phyloP scores from a whole-genome alignment of 2,888 invertebrate genomes.

The Macaria notata region DNA sequence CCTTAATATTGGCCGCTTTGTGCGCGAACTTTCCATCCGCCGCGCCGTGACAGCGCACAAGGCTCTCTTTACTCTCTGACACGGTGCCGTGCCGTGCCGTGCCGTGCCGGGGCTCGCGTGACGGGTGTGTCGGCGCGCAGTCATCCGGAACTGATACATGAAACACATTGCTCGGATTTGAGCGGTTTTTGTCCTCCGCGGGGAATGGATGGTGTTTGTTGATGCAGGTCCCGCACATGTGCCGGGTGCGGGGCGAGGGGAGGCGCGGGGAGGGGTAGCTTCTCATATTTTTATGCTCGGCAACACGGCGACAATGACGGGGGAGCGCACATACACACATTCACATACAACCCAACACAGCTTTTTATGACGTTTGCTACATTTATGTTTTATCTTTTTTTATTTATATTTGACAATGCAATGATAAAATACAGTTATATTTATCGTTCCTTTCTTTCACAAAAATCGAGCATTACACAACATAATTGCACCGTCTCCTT shows the following conservation, averaged over 20 bases:
- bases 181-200: slow-evolving; percentile 19
- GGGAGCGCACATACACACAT: too few relatives aligned
- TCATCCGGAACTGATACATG: slow-evolving; percentile 17
- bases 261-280: not conserved
- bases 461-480: too few relatives aligned
- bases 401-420: too few relatives aligned
- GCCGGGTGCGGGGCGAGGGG: not conserved
- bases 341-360: too few relatives aligned
- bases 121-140: slow-evolving; percentile 33
- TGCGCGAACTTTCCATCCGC: slow-evolving; percentile 8
- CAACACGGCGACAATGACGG: too few relatives aligned
- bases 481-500: too few relatives aligned
- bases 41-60: not conserved
- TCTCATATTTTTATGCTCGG: not conserved
- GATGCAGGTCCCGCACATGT: slow-evolving; percentile 1
- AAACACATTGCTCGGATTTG: slow-evolving; percentile 4
- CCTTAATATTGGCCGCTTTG: slow-evolving; percentile 39
- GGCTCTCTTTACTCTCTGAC: not conserved
- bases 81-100: not conserved
- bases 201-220: not conserved
- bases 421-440: too few relatives aligned
- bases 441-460: too few relatives aligned
- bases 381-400: too few relatives aligned
- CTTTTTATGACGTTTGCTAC: too few relatives aligned
- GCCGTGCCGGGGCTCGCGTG: not conserved